Percentiles rank a stretch among this genome's conserved stretches.
Evolutionary conservation across 2,888 invertebrate genomes (phyloP).

Genomic region (Cerastis leucographa): DNA sequence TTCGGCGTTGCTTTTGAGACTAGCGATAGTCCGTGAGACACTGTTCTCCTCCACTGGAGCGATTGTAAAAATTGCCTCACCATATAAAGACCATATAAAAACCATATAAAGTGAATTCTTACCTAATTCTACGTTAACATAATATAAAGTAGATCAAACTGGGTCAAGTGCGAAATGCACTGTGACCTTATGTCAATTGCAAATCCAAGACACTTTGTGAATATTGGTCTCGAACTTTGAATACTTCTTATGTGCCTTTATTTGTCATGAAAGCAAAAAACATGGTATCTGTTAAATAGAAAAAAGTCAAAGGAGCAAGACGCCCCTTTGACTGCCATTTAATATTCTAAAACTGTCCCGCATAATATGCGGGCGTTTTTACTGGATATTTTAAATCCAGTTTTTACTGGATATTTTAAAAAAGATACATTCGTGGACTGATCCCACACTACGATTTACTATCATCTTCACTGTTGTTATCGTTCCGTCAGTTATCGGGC

Average conservation of each 20-base stretch:
- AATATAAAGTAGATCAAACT: conserved; percentile 32
- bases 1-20: too few species aligned
- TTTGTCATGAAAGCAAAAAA: neutral
- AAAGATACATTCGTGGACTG: neutral
- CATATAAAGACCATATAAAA: too few species aligned
- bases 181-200: conserved; percentile 1
- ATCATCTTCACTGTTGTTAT: neutral
- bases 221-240: neutral
- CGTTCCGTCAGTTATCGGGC: conserved; percentile 33
- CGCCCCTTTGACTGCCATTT: neutral
- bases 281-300: neutral
- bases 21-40: too few species aligned
- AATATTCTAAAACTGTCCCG: neutral
- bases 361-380: too few species aligned
- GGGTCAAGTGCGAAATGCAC: conserved; percentile 48
- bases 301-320: neutral
- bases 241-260: neutral
- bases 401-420: too few species aligned
- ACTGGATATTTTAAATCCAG: too few species aligned
- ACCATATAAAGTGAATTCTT: too few species aligned
- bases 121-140: neutral
- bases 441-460: neutral
- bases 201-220: conserved; percentile 1
- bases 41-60: too few species aligned
- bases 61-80: too few species aligned